Conservation (phyloP, 2,888 invertebrate species). For the Cyclophora albipunctata region DNA sequence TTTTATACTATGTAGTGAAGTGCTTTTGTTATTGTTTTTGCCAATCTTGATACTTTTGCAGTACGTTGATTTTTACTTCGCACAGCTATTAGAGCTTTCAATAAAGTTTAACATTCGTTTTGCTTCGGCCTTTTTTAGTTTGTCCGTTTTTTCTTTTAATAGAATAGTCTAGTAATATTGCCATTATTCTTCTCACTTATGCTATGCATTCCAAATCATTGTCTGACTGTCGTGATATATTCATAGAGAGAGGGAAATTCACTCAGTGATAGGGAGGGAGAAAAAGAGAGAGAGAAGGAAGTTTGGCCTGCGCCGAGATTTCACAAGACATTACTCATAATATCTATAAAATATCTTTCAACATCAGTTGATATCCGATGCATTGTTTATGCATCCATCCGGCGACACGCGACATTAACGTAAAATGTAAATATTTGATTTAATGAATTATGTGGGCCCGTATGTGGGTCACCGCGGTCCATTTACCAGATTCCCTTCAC, state of each 20-base stretch:
- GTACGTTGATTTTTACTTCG: constrained; percentile 11
- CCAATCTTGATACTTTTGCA: constrained; percentile 10
- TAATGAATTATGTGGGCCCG: constrained; percentile 18
- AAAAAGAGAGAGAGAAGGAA: no score
- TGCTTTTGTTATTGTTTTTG: background rate
- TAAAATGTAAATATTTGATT: constrained; percentile 36
- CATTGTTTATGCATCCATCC: constrained; percentile 21
- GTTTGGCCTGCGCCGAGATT: no score
- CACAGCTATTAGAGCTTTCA: constrained; percentile 17
- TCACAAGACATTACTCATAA: no score
- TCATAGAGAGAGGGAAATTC: no score
- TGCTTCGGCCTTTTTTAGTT: constrained; percentile 6
- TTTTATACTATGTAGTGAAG: no score
- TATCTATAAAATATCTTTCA: no score
- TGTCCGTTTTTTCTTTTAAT: no score
- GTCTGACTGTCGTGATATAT: no score
- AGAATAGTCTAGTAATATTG: no score
- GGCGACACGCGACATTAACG: constrained; percentile 25
- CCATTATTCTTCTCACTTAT: no score
- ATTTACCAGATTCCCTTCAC: constrained; percentile 6
- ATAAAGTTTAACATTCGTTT: constrained; percentile 11
- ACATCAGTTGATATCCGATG: background rate
- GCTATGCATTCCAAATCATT: no score
- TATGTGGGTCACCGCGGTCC: constrained; percentile 8
- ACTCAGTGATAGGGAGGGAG: no score